phyloP scores from a whole-genome alignment of 1,140 invertebrate species.

The Halesus radiatus region DNA sequence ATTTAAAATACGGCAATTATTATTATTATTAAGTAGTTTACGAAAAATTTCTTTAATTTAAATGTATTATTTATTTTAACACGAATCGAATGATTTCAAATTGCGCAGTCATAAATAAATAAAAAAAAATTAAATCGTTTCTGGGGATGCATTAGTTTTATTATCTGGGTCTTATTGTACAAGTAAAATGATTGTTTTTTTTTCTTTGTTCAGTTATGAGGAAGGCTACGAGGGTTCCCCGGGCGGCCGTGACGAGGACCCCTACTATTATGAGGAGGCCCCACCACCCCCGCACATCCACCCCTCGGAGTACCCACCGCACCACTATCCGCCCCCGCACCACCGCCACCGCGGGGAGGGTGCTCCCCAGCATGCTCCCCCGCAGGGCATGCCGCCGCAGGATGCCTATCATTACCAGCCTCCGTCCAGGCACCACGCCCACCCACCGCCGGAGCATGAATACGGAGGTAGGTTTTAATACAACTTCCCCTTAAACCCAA shows the following conservation, averaged over 20 bases:
- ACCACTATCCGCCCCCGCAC: conserved; percentile 43
- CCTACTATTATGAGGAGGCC: conserved; percentile 32
- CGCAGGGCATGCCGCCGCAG: background rate
- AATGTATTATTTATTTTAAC: too few relatives aligned
- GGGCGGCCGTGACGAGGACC: conserved; percentile 35
- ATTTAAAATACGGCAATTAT: too few relatives aligned
- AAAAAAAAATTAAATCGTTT: too few relatives aligned
- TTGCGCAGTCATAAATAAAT: too few relatives aligned
- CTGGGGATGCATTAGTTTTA: too few relatives aligned
- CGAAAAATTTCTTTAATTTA: too few relatives aligned
- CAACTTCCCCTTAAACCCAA: too few relatives aligned
- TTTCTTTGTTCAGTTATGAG: conserved; percentile 35
- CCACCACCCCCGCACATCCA: conserved; percentile 37
- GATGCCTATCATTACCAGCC: conserved; percentile 50
- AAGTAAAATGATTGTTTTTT: too few relatives aligned
- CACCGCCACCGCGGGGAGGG: conserved; percentile 35
- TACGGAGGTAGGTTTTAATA: conserved; percentile 49
- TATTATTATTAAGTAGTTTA: too few relatives aligned
- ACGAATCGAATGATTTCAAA: too few relatives aligned
- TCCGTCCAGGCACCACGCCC: conserved; percentile 45
- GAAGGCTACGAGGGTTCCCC: conserved; percentile 50
- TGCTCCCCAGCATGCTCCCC: conserved; percentile 9
- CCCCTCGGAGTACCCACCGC: background rate
- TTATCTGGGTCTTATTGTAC: too few relatives aligned
- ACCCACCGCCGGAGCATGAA: conserved; percentile 47